These are phyloP conservation scores for Myocastor coypus DNA, from an alignment of 2,113 vertebrate genomes.

Conservation along the genomic window DNA sequence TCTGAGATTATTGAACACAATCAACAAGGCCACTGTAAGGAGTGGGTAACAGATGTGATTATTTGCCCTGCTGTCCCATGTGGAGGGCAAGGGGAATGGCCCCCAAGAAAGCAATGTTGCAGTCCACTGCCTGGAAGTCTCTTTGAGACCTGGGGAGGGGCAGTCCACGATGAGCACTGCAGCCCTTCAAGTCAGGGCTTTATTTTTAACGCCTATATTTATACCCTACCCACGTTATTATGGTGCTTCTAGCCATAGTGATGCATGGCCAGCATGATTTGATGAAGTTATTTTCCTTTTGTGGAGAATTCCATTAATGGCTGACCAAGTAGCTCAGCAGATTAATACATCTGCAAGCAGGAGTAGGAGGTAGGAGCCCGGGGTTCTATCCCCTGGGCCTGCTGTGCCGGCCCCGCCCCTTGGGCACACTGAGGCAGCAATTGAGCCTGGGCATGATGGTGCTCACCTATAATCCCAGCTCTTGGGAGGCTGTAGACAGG, in stretches of 20 bases:
- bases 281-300: background rate
- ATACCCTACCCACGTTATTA: background rate
- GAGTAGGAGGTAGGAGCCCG: no score
- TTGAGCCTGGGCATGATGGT: no score
- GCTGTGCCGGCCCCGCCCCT: no score
- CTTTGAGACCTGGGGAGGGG: background rate
- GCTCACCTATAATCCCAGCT: no score
- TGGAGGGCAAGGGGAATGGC: background rate
- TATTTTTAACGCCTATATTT: background rate
- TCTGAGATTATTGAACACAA: background rate
- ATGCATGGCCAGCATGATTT: background rate
- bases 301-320: background rate
- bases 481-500: no score
- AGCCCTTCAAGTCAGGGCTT: background rate
- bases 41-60: background rate
- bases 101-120: background rate
- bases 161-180: background rate
- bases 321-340: no score
- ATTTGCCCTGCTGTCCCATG: background rate
- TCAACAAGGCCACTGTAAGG: background rate
- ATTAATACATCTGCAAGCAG: no score
- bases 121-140: background rate
- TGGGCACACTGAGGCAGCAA: no score
- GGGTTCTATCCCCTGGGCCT: no score
- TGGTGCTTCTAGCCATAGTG: background rate